These are phyloP conservation scores for Julus scanicus DNA, from an alignment of 2,888 invertebrate species.

Conservation along the genomic window DNA sequence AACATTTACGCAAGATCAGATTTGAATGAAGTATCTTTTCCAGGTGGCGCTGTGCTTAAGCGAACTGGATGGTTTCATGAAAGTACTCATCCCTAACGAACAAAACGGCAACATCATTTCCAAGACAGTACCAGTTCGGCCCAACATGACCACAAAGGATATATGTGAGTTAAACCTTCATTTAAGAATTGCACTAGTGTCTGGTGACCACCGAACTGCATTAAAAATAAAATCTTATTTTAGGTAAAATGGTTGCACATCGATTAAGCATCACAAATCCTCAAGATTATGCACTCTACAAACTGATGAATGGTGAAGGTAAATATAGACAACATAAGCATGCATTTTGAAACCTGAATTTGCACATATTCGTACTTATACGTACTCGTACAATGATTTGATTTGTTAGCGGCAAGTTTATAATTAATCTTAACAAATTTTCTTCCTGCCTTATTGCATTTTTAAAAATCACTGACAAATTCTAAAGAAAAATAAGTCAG, in stretches of 20 bases:
- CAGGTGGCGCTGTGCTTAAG: slow-evolving; percentile 54
- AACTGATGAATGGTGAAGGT: slow-evolving; percentile 91
- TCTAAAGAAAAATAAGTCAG: no score
- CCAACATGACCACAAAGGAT: slow-evolving; percentile 91
- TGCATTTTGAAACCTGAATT: no score
- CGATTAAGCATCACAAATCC: slow-evolving; percentile 96
- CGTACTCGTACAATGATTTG: no score
- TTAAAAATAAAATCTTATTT: not conserved
- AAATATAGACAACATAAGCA: slow-evolving; percentile 56
- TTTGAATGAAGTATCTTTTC: not conserved
- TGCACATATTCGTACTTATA: no score
- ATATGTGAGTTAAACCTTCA: slow-evolving; percentile 76
- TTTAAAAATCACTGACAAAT: no score
- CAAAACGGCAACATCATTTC: slow-evolving; percentile 88
- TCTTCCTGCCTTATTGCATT: no score
- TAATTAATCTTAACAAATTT: no score
- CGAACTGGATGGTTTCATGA: slow-evolving; percentile 76
- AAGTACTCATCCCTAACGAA: slow-evolving; percentile 94
- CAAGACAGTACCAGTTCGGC: slow-evolving; percentile 90
- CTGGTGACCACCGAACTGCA: not conserved
- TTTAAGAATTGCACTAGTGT: slow-evolving; percentile 49
- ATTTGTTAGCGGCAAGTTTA: no score
- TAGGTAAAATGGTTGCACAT: slow-evolving; percentile 82
- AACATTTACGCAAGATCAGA: not conserved
- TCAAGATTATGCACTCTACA: slow-evolving; percentile 93